Evolutionary conservation across 2,797 vertebrate genomes (phyloP), one percentile per base, ranked within the genome.

Genomic region (Loriculus beryllinus): DNA sequence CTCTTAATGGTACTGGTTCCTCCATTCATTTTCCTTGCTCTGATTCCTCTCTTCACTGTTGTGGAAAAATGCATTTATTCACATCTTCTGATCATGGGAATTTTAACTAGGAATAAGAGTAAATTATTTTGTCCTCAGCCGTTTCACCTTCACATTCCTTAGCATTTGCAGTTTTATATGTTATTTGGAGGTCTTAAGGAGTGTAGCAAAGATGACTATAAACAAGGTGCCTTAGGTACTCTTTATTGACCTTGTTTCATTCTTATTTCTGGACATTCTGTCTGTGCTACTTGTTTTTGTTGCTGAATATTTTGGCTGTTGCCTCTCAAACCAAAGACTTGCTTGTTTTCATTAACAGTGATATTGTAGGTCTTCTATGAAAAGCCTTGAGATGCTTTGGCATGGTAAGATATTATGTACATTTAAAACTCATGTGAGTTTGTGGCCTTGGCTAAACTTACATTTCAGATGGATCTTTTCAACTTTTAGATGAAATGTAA

Each of bases 181-280:
- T 97, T 95, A 92, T 90, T 82, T 95, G 95, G 72, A 97, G 97
- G 96, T 95, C 85, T 96, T 95, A 91, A 96, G 96, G 96, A 95
- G 96, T 97, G 97, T 97, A 97, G 96, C 96, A 96, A 95, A 97
- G 97, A 97, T 94, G 96, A 97, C n/a, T 70, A 90, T 88, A 95
- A 96, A 96, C 91, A 94, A 97, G 97, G 98, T 98, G 98, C 97
- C 98, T 98, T 98, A 97, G 97, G 97, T 98, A 86, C 96, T 98
- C 97, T 97, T 93, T 95, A 96, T 22, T 95, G 97, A 98, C 97
- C 97, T 97, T 96, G 96, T 96, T 96, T 96, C 95, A 90, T 93
- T 84, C 90, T 97, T 97, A 80, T 84, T 90, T 90, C 90, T n/a
- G 57, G 86, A 90, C 75, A 91, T 93, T 90, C 83, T 91, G 80